These are phyloP conservation scores for Trichopoda pennipes DNA, from an alignment of 2,888 invertebrate genomes.

Conservation along the genomic window DNA sequence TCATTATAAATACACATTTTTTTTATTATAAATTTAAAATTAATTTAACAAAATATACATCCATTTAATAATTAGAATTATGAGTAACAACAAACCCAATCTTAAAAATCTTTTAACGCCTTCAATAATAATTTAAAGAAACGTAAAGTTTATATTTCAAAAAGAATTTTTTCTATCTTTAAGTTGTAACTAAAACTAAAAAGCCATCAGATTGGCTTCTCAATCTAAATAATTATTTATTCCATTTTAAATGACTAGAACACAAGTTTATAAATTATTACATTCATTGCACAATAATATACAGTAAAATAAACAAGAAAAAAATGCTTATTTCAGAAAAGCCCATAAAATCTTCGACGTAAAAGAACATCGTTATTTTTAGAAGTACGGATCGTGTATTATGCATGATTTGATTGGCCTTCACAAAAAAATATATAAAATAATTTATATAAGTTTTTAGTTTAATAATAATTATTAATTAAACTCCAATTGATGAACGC, in stretches of 20 bases:
- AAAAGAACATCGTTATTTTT: constrained; percentile 11
- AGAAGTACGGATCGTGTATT: background rate
- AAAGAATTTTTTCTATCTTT: background rate
- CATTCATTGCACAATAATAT: background rate
- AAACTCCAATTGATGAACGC: constrained; percentile 50
- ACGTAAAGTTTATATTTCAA: constrained; percentile 15
- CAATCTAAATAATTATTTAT: constrained; percentile 13
- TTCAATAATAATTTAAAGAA: background rate
- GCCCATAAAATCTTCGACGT: background rate
- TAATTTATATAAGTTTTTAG: constrained; percentile 57
- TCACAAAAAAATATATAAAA: constrained; percentile 5
- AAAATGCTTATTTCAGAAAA: background rate
- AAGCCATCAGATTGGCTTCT: constrained; percentile 8
- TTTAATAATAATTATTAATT: constrained; percentile 56
- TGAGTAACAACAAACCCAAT: background rate
- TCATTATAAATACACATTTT: constrained; percentile 25
- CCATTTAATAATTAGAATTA: background rate
- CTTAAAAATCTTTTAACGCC: background rate
- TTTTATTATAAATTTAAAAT: constrained; percentile 53
- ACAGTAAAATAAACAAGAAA: constrained; percentile 17
- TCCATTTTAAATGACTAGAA: constrained; percentile 26
- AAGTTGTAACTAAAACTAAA: background rate
- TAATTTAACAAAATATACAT: constrained; percentile 28
- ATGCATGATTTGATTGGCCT: constrained; percentile 8
- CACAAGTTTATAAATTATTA: constrained; percentile 4